Evolutionary conservation across 2,797 vertebrate genomes (phyloP), one percentile per base, ranked within the genome.

Genomic region (Thripadectes ignobilis): DNA sequence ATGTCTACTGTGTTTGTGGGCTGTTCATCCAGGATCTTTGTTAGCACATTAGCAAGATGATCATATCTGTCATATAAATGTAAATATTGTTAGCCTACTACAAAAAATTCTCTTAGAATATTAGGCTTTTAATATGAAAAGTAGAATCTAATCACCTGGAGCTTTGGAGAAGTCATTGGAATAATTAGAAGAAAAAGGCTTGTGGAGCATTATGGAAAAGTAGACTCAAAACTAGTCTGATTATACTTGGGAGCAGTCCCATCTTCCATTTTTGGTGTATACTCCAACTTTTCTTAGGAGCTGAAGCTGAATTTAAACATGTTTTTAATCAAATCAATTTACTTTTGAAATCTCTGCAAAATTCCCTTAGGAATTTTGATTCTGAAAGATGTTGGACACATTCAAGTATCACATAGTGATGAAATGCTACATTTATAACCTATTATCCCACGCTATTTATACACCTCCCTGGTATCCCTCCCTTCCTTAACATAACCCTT

Each of bases 21-120:
- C 66, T 95, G 98, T 89, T 99, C 98, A 65, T 99, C 98, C 98
- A 99, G 98, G 91, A 99, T 97, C 95, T 98, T 99, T 57, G 97
- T 97, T 88, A 99, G 96, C 82, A 99, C 10, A 39, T 94, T 95
- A 52, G 98, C 98, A 58, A 99, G 98, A 95, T 99, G 99, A 91
- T 99, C 99, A 30, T 99, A 99, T 62, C 99, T 99, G 98, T 54
- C 29, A 77, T 18, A 78, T 20, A 94, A 94, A 59, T 61, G 8
- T 29, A 93, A 73, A 83, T 41, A 59, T 90, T 80, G 83, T 46
- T 57, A 22, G 10, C 12, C 72, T 77, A 54, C 49, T 67, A 14
- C 18, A 78, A 9, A 49, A 22, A 71, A 82, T 19, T 22, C 13
- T 65, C 24, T 63, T 59, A 80, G n/a, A 63, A 41, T 59, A 77